Evolutionary conservation across 2,113 vertebrate species (phyloP), one percentile per base, ranked within the genome.

Genomic region (Furnarius figulus): DNA sequence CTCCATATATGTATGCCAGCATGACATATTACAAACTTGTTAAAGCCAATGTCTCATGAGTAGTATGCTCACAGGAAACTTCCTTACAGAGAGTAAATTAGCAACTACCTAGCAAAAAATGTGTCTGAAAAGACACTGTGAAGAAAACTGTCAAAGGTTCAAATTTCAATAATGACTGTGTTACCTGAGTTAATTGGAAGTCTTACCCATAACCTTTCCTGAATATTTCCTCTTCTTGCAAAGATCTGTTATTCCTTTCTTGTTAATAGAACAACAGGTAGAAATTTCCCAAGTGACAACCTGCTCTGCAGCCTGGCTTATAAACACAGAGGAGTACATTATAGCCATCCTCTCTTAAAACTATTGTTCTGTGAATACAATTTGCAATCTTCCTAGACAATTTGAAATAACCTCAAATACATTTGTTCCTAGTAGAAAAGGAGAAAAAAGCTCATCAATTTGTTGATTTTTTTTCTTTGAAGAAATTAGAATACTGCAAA

Each of bases 271-370:
- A 87, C 77, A 94, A 87, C 35, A 93, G 85, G 61, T 44, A 79
- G 87, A 82, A 91, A 91, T 83, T 85, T 95, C 74, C 85, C 66
- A 85, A 84, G 73, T 50, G 80, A 67, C 72, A 94, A 44, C 14
- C 55, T 55, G 31, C 67, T 86, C 40, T 83, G 37, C 37, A 88
- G 67, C 40, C 61, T 66, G 58, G 67, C 56, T 91, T 72, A 55
- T 65, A 72, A 93, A 85, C 74, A 65, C 47, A 35, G 52, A 82
- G 39, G 30, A 72, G 53, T 28, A 49, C 53, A 27, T 91, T 79
- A 83, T 9, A 88, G 53, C 22, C 47, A 85, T 79, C 16, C 13
- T 93, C 67, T 65, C 6, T 23, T 85, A 76, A 85, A 91, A 31
- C 62, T 66, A 6, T 91, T 79, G 28, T 91, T 87, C 81, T 50